phyloP scores from a whole-genome alignment of 2,888 invertebrate genomes.

The Tenthredo scrophulariae region DNA sequence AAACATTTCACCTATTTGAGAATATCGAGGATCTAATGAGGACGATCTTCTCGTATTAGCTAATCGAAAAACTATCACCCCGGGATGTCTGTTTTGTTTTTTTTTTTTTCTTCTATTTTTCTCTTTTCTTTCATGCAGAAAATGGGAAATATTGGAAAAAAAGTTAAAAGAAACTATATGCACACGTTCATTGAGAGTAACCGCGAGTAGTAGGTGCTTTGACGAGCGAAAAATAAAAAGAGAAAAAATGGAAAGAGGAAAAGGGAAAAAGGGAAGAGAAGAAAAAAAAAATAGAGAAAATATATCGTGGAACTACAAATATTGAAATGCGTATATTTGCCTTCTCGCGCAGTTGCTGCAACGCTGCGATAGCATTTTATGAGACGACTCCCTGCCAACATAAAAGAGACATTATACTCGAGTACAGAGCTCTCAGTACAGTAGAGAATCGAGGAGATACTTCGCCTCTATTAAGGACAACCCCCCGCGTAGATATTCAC shows the following conservation, averaged over 20 bases:
- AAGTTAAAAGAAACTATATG: not conserved
- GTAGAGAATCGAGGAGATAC: conserved; percentile 34
- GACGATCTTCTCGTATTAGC: no score
- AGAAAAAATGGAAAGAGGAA: not conserved
- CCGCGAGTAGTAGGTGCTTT: no score
- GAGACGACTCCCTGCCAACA: conserved; percentile 51
- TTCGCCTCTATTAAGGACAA: conserved; percentile 42
- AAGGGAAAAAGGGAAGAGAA: not conserved
- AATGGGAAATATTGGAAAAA: no score
- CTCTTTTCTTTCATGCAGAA: no score
- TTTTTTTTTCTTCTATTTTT: no score
- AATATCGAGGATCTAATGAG: not conserved
- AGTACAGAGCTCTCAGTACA: conserved; percentile 43
- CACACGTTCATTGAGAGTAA: not conserved
- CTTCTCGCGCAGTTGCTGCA: conserved; percentile 54
- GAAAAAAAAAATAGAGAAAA: conserved; percentile 5
- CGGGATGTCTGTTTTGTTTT: no score
- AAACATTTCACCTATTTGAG: not conserved
- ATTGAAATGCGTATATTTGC: conserved; percentile 52
- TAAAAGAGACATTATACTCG: conserved; percentile 56
- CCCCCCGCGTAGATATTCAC: conserved; percentile 11
- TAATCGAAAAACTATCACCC: no score
- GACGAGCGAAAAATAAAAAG: not conserved
- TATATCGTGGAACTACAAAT: conserved; percentile 52
- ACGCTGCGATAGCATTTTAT: conserved; percentile 54